Conservation (phyloP, 2,797 vertebrate species). For the Anguilla pacifica region DNA sequence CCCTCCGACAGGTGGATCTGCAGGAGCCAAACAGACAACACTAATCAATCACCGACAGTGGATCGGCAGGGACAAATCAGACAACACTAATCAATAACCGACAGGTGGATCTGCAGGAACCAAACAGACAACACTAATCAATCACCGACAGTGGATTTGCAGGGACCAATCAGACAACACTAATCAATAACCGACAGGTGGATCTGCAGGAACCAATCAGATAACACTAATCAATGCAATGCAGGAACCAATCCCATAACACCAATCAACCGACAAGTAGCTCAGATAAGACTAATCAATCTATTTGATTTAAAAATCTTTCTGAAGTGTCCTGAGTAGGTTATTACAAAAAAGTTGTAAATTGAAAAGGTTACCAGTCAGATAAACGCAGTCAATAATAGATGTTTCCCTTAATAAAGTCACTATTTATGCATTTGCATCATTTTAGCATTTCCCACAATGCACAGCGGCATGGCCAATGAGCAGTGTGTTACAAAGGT, state of each 20-base stretch:
- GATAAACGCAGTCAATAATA: background rate
- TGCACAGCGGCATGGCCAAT: background rate
- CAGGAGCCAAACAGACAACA: background rate
- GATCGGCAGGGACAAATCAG: conserved; percentile 71
- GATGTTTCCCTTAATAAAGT: no score
- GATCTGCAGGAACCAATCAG: conserved; percentile 71
- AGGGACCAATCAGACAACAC: background rate
- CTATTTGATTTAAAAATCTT: no score
- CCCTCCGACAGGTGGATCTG: conserved; percentile 98
- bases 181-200: conserved; percentile 81
- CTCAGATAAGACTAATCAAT: background rate
- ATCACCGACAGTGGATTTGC: conserved; percentile 82
- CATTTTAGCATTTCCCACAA: background rate
- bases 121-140: background rate
- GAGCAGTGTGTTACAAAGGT: no score
- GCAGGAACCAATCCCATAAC: conserved; percentile 11
- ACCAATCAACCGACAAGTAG: no score
- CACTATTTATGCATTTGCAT: background rate
- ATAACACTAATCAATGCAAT: conserved; percentile 63
- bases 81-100: background rate
- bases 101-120: conserved; percentile 83
- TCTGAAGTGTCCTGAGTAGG: no score
- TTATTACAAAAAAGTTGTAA: no score
- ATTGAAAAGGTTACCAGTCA: no score
- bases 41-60: conserved; percentile 66